A percentile compares a stretch with the other conserved stretches of the same genome.
phyloP scores from a whole-genome alignment of 2,888 invertebrate species.

The Netelia inedita region DNA sequence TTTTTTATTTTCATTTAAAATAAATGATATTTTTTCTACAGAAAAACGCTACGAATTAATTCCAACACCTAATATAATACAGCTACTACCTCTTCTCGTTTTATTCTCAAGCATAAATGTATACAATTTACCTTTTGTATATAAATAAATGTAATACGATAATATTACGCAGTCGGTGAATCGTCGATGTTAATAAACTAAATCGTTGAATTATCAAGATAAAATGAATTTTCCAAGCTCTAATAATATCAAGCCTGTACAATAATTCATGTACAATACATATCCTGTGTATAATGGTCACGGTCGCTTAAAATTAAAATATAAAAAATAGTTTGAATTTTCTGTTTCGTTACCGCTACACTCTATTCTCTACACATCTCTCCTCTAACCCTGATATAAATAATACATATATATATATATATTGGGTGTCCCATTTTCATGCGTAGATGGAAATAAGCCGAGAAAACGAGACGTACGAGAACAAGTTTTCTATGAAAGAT shows the following conservation, averaged over 20 bases:
- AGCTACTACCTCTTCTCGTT: slow-evolving; percentile 45
- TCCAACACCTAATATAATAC: too few species aligned
- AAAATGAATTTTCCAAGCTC: slow-evolving; percentile 33
- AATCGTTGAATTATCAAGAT: slow-evolving; percentile 17
- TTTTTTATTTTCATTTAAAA: too few species aligned
- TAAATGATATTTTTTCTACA: too few species aligned
- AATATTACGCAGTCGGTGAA: slow-evolving; percentile 53
- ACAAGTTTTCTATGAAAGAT: too few species aligned
- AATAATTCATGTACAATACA: slow-evolving; percentile 63
- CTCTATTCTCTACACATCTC: slow-evolving; percentile 31
- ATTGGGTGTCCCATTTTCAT: too few species aligned
- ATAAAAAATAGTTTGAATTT: slow-evolving; percentile 69
- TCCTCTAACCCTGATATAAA: slow-evolving; percentile 43
- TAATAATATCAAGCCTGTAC: slow-evolving; percentile 57
- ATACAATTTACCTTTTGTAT: slow-evolving; percentile 52
- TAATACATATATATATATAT: slow-evolving; percentile 38
- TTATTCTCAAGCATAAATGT: slow-evolving; percentile 65
- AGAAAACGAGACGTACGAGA: too few species aligned
- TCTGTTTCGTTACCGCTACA: slow-evolving; percentile 49
- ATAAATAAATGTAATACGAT: slow-evolving; percentile 53
- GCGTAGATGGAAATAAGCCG: too few species aligned
- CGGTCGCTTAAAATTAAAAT: slow-evolving; percentile 68
- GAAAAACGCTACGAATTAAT: too few species aligned
- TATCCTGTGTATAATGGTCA: slow-evolving; percentile 61
- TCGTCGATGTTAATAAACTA: slow-evolving; percentile 45